phyloP scores from a whole-genome alignment of 2,888 invertebrate genomes.

The Oeneis ivallda region DNA sequence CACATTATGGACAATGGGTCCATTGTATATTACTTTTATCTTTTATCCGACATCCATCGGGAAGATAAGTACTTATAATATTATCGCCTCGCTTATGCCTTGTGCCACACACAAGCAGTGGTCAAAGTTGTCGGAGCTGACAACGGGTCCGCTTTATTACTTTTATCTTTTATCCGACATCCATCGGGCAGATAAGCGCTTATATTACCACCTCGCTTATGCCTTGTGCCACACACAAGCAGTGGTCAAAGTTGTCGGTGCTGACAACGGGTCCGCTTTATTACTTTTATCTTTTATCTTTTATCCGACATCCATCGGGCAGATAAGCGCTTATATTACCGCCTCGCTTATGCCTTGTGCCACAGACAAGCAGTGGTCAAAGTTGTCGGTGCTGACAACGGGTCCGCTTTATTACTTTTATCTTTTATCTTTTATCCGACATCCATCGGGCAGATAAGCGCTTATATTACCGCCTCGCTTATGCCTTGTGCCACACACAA shows the following conservation, averaged over 20 bases:
- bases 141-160: constrained; percentile 35
- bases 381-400: constrained; percentile 31
- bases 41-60: too few relatives aligned
- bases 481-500: constrained; percentile 7
- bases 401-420: constrained; percentile 36
- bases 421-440: constrained; percentile 10
- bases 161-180: constrained; percentile 24
- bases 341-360: constrained; percentile 12
- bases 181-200: constrained; percentile 29
- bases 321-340: constrained; percentile 14
- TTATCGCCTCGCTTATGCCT: constrained; percentile 5
- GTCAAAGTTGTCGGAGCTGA: constrained; percentile 33
- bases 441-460: constrained; percentile 31
- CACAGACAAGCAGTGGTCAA: constrained; percentile 26
- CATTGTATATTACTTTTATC: not conserved
- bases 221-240: constrained; percentile 6
- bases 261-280: not conserved
- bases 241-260: constrained; percentile 33
- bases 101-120: constrained; percentile 16
- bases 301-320: constrained; percentile 27
- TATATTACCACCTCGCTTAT: constrained; percentile 8
- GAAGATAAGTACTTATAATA: too few relatives aligned
- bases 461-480: constrained; percentile 4
- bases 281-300: not conserved
- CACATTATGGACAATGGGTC: too few relatives aligned